Percentiles rank a stretch among this genome's conserved stretches.
Conservation (phyloP, 2,113 vertebrate species). For the Lutjanus erythropterus region DNA sequence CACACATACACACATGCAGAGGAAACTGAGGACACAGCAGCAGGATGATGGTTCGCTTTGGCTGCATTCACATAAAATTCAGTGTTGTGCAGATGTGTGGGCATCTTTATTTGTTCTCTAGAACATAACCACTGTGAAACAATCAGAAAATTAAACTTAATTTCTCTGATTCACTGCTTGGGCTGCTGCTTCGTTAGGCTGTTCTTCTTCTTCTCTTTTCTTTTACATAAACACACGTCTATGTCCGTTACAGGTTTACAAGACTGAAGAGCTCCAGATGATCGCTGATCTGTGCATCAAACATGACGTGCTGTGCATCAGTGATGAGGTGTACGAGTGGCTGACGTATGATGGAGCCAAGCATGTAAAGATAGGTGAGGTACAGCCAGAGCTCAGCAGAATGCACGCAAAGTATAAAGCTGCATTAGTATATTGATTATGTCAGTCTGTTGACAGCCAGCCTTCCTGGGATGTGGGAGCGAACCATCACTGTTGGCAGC, state of each 20-base stretch:
- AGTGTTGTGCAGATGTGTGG: too few species aligned
- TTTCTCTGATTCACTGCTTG: too few species aligned
- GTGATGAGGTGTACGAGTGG: conserved; percentile 97
- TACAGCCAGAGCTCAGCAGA: not conserved
- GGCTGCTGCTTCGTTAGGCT: too few species aligned
- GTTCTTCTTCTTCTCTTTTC: too few species aligned
- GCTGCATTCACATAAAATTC: too few species aligned
- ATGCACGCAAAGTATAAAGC: not conserved
- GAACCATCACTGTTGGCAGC: conserved; percentile 91
- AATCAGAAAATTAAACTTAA: too few species aligned
- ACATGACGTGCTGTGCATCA: conserved; percentile 91
- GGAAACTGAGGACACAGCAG: too few species aligned
- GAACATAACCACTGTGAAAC: too few species aligned
- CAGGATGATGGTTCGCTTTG: too few species aligned
- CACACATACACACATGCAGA: too few species aligned
- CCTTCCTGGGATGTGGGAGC: conserved; percentile 96
- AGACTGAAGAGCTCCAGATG: conserved; percentile 87
- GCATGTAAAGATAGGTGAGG: conserved; percentile 92
- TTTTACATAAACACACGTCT: not conserved
- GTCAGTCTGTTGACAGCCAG: conserved; percentile 84
- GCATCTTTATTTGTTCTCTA: too few species aligned
- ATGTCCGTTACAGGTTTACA: conserved; percentile 87
- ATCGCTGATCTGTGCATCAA: conserved; percentile 92
- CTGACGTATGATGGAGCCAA: conserved; percentile 87
- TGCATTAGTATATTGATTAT: not conserved